phyloP scores from a whole-genome alignment of 2,113 vertebrate genomes.

The Sapajus apella region DNA sequence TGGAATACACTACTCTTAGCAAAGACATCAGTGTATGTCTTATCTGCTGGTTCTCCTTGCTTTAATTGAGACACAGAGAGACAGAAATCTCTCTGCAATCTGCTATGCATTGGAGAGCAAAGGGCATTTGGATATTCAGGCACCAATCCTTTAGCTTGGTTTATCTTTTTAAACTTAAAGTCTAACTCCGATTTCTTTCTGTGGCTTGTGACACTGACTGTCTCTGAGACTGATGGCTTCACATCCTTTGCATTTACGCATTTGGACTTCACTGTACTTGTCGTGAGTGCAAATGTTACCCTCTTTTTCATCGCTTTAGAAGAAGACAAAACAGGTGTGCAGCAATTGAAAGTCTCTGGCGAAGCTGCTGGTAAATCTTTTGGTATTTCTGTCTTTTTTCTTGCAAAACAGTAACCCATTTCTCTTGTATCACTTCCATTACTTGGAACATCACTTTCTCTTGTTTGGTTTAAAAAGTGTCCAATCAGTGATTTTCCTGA shows the following conservation, averaged over 20 bases:
- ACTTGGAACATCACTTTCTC: not conserved
- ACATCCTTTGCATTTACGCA: not conserved
- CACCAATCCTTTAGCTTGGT: not conserved
- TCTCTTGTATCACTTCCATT: not conserved
- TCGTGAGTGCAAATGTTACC: not conserved
- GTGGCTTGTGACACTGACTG: not conserved
- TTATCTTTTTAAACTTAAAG: not conserved
- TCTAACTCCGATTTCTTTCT: not conserved
- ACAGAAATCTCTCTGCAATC: not conserved
- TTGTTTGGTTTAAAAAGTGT: not conserved
- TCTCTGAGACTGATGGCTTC: not conserved
- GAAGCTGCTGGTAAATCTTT: not conserved
- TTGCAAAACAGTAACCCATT: not conserved
- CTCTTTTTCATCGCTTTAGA: slow-evolving; percentile 1
- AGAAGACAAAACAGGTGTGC: not conserved
- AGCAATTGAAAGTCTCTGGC: not conserved
- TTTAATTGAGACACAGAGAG: not conserved
- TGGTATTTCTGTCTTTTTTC: not conserved
- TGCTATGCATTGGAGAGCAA: not conserved
- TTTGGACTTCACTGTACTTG: not conserved
- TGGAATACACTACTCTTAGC: not conserved
- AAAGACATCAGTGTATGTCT: not conserved
- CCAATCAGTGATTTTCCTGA: not conserved
- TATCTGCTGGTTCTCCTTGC: not conserved
- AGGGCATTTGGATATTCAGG: not conserved